phyloP scores from a whole-genome alignment of 1,140 invertebrate species.

The Drosophila suzukii region DNA sequence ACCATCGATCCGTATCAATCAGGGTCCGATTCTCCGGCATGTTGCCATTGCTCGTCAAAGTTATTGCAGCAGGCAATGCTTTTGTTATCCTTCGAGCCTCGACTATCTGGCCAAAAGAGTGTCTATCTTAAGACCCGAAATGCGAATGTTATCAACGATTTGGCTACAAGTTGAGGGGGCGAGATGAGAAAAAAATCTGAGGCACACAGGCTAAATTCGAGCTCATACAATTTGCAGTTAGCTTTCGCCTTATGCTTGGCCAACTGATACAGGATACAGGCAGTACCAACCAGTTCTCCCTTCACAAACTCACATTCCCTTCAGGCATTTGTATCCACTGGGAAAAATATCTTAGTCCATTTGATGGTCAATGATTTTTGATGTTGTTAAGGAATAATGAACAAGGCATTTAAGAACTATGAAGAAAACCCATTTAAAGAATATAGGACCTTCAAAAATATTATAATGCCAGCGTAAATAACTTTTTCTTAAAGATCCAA shows the following conservation, averaged over 20 bases:
- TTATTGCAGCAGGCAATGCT: slow-evolving; percentile 66
- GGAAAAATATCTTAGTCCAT: slow-evolving; percentile 19
- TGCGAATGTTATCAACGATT: slow-evolving; percentile 67
- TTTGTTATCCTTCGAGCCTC: slow-evolving; percentile 29
- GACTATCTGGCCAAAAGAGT: slow-evolving; percentile 18
- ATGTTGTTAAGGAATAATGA: background rate
- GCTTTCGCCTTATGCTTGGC: slow-evolving; percentile 67
- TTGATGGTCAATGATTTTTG: background rate
- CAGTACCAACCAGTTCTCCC: slow-evolving; percentile 23
- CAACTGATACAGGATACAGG: slow-evolving; percentile 63
- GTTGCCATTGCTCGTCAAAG: slow-evolving; percentile 50
- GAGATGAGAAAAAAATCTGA: slow-evolving; percentile 14
- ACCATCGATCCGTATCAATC: slow-evolving; percentile 65
- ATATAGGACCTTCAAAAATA: background rate
- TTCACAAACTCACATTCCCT: slow-evolving; percentile 4
- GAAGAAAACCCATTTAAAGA: background rate
- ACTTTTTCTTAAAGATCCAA: no score
- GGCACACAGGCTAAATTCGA: slow-evolving; percentile 63
- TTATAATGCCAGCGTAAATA: no score
- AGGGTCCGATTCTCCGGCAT: slow-evolving; percentile 38
- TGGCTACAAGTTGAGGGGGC: slow-evolving; percentile 45
- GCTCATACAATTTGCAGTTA: slow-evolving; percentile 79
- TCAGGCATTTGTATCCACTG: slow-evolving; percentile 14
- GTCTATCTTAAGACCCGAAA: slow-evolving; percentile 50
- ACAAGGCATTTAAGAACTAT: background rate